Conservation (phyloP, 2,797 vertebrate genomes). For the Rhincodon typus region DNA sequence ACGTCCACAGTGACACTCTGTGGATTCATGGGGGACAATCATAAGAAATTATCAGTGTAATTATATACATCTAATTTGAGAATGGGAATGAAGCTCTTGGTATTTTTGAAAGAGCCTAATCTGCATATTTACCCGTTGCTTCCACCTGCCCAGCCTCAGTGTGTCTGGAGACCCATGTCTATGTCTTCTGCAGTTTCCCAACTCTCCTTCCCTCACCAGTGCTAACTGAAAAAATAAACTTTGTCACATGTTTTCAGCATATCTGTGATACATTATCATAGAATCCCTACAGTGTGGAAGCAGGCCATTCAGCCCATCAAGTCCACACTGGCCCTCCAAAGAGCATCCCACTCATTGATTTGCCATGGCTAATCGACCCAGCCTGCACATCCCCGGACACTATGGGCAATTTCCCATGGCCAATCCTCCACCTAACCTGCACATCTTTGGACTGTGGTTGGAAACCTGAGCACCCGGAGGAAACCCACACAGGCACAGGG, state of each 20-base stretch:
- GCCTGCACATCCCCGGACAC: no score
- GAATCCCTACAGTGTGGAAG: no score
- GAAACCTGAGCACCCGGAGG: no score
- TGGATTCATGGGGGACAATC: background rate
- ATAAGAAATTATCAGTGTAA: background rate
- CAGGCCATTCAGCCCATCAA: no score
- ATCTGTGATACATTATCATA: background rate
- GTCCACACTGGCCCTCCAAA: no score
- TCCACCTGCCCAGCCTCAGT: background rate
- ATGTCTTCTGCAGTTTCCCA: background rate
- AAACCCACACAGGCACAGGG: no score
- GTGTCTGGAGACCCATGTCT: background rate
- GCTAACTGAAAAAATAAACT: background rate
- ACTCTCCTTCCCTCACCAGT: background rate
- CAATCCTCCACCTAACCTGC: no score
- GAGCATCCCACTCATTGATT: no score
- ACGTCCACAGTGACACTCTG: background rate
- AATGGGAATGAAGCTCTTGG: background rate
- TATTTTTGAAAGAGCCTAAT: background rate
- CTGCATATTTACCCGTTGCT: background rate
- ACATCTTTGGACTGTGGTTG: no score
- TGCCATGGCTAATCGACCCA: no score
- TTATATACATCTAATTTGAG: background rate
- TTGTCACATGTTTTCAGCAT: background rate
- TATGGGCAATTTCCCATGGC: no score